A percentile compares a stretch with the other conserved stretches of the same genome.
phyloP scores from a whole-genome alignment of 2,888 invertebrate genomes.

The Drosophila kanekoi region DNA sequence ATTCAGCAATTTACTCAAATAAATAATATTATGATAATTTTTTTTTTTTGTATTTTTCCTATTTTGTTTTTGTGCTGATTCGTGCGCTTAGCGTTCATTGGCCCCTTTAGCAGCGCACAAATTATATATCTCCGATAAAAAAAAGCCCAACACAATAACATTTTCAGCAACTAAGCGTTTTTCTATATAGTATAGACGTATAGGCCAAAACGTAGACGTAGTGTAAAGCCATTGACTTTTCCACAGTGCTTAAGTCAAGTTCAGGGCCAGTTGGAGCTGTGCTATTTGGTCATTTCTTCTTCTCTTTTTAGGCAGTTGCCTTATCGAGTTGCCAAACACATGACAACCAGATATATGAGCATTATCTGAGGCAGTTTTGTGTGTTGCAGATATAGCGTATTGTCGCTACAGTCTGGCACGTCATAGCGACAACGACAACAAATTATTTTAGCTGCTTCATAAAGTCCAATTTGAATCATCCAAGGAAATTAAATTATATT shows the following conservation, averaged over 20 bases:
- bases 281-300: conserved; percentile 8
- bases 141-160: conserved; percentile 41
- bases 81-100: conserved; percentile 73
- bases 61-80: conserved; percentile 69
- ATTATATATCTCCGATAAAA: conserved; percentile 60
- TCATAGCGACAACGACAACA: conserved; percentile 15
- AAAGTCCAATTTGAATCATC: conserved; percentile 38
- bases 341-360: neutral
- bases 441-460: conserved; percentile 10
- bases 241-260: conserved; percentile 62
- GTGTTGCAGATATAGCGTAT: neutral
- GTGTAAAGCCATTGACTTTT: conserved; percentile 53
- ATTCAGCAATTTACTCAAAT: conserved; percentile 56
- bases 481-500: conserved; percentile 39
- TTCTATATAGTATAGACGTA: conserved; percentile 33
- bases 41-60: conserved; percentile 18
- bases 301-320: conserved; percentile 15
- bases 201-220: conserved; percentile 30
- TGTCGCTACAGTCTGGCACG: conserved; percentile 13
- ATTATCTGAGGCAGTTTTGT: conserved; percentile 1
- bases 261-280: conserved; percentile 63
- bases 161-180: conserved; percentile 72
- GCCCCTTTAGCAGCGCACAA: conserved; percentile 55
- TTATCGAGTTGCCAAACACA: conserved; percentile 11
- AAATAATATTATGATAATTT: conserved; percentile 49